Evolutionary conservation across 2,113 vertebrate genomes (phyloP).

Genomic region (Oreochromis aureus): DNA sequence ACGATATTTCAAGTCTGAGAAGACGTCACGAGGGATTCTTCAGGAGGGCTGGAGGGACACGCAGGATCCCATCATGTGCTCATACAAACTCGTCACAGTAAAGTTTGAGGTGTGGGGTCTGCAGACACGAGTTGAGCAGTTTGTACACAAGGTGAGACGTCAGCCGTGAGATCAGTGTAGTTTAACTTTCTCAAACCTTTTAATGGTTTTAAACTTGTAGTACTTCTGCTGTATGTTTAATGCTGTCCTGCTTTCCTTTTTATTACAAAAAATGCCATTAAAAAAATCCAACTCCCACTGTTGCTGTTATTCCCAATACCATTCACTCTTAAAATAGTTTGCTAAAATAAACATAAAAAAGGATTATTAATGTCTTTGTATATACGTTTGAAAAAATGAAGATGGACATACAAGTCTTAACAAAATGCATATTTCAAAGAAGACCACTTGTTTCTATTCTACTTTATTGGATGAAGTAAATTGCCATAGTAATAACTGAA

Average conservation of each 20-base stretch:
- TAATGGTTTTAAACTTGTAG: background rate
- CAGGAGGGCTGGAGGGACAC: slow-evolving; percentile 93
- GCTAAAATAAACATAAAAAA: background rate
- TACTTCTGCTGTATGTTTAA: background rate
- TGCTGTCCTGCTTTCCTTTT: background rate
- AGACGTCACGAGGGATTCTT: slow-evolving; percentile 88
- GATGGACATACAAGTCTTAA: background rate
- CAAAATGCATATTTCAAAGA: background rate
- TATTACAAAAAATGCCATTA: background rate
- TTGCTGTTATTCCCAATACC: accelerated
- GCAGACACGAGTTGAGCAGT: slow-evolving; percentile 97
- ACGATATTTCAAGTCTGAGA: slow-evolving; percentile 91
- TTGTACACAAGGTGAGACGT: slow-evolving; percentile 91
- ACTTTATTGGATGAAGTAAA: background rate
- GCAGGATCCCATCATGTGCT: slow-evolving; percentile 96
- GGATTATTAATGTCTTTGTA: background rate
- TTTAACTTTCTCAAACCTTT: background rate
- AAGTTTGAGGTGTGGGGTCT: slow-evolving; percentile 99
- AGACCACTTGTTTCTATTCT: background rate
- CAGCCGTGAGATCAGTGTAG: background rate
- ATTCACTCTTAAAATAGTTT: background rate
- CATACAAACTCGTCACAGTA: slow-evolving; percentile 96
- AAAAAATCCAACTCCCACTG: background rate
- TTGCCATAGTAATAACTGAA: background rate
- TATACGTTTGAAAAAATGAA: background rate